Evolutionary conservation across 2,888 invertebrate species (phyloP), one percentile per base, ranked within the genome.

Genomic region (Ametastegia equiseti): DNA sequence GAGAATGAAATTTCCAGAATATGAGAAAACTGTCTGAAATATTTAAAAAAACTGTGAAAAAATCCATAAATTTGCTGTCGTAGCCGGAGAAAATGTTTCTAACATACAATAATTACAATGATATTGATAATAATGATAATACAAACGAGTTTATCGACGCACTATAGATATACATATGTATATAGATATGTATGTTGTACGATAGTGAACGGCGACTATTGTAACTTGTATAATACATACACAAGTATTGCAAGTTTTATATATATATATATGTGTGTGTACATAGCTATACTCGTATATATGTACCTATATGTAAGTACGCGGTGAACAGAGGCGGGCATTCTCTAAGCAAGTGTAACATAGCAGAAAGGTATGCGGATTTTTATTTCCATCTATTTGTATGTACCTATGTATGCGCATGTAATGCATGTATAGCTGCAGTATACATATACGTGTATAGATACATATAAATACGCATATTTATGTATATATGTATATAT

Each of bases 291-390:
- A n/a, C n/a, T 15, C 15, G 4, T 63, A 63, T 33, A 33, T n/a
- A 63, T 30, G 30, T 60, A 60, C 11, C 23, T 15, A 50, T 60
- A 33, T 33, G 27, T 33, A n/a, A 33, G 42, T 33, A 45, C 39
- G 33, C 5, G 27, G 71, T 71, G 54, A 75, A 75, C 54, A 75
- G 54, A 50, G 54, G n/a, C n/a, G 15, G 23, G 75, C 54, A 60
- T 78, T 78, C 78, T 60, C 57, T 60, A 39, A 78, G 78, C 78
- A 78, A 78, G 60, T 63, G 60, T 78, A 63, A 75, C 36, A 42
- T 54, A 54, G 78, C 60, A 45, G 57, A 78, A 78, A 78, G 78
- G 78, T 39, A 78, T 78, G 78, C 19, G 39, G 15, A 78, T 39
- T 78, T 78, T 75, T 75, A 45, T 47, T 30, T 71, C 15, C 30